Evolutionary conservation across 2,113 vertebrate genomes (phyloP), one percentile per base, ranked within the genome.

Genomic region (Nyctereutes procyonoides): DNA sequence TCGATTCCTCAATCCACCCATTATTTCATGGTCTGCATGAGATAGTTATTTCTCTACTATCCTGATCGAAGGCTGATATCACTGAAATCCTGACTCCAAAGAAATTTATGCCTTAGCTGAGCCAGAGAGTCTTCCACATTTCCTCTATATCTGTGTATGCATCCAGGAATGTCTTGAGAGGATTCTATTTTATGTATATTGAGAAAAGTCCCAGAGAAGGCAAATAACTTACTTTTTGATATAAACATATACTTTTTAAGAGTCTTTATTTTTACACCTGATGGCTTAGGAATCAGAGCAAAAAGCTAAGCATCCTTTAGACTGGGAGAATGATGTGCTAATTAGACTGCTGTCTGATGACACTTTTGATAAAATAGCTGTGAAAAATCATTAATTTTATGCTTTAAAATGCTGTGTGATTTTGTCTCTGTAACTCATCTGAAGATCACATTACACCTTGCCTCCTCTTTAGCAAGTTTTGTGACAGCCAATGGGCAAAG

Each of bases 171-270:
- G 38, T 73, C 58, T 67, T 77, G 60, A 24, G 10, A 88, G 43
- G 92, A 32, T 43, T 79, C 71, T 38, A 67, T 87, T 91, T 79
- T 43, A 91, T 3, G 3, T 15, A 22, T 43, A n/a, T 30, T 67
- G 38, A 93, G 20, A 81, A 90, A 56, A 92, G 35, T 62, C 19
- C 8, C 56, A 88, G 90, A 88, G 93, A 86, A 93, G 30, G 20
- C 2, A 83, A 62, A 51, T 90, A 24, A 55, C 43, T 85, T 73
- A 69, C 77, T 95, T 71, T 55, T 43, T 20, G 67, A 56, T 56
- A 43, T 7, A 53, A 5, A 63, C 6, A 76, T 30, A 19, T 20
- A 32, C n/a, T 76, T 90, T 94, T 82, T 56, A 92, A 65, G 30
- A 80, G 55, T 77, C 48, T 80, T 48, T 94, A 17, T 26, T 84